Conservation (phyloP, 2,113 vertebrate species). For the Romanogobio albipinnatus region DNA sequence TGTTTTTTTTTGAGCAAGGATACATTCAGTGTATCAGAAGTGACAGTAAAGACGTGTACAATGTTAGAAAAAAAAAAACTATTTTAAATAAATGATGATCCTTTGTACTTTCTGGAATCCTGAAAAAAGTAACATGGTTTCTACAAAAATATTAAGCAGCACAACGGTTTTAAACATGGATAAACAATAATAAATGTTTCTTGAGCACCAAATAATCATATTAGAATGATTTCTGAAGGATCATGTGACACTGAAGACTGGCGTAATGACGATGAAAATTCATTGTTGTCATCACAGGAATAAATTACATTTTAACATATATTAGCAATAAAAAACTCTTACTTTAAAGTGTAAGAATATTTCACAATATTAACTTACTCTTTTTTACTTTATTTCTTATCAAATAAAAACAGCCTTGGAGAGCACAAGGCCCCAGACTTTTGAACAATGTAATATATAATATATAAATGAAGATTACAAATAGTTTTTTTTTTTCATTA, state of each 20-base stretch:
- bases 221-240: not conserved
- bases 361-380: not conserved
- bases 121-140: too few relatives aligned
- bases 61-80: too few relatives aligned
- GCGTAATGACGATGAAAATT: too few relatives aligned
- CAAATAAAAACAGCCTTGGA: not conserved
- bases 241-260: not conserved
- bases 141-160: too few relatives aligned
- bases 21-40: too few relatives aligned
- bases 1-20: not conserved
- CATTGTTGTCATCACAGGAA: too few relatives aligned
- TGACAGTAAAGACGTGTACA: too few relatives aligned
- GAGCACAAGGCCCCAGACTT: not conserved
- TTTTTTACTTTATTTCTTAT: not conserved
- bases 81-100: too few relatives aligned
- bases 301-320: not conserved
- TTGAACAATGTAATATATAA: not conserved
- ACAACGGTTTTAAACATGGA: too few relatives aligned
- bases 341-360: not conserved
- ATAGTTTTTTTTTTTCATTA: too few relatives aligned
- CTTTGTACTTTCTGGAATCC: too few relatives aligned
- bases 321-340: not conserved
- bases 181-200: too few relatives aligned
- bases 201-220: not conserved
- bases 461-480: not conserved